phyloP scores from a whole-genome alignment of 2,797 vertebrate genomes.

The Gallirallus australis region DNA sequence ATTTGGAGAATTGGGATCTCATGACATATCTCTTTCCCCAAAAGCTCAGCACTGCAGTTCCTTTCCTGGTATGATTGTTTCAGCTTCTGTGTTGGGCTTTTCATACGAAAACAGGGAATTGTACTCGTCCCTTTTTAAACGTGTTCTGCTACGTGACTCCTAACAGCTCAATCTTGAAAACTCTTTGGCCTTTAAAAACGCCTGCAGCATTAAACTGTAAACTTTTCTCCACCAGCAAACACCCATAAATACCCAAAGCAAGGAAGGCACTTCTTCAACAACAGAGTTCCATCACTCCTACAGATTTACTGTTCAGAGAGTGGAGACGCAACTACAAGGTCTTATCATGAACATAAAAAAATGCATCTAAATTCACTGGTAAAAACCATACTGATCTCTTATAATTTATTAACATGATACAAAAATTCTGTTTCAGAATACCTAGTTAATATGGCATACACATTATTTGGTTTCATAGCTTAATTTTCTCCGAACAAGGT shows the following conservation, averaged over 20 bases:
- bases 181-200: slow-evolving; percentile 31
- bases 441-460: not conserved
- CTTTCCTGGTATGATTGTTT: slow-evolving; percentile 1
- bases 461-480: slow-evolving; percentile 34
- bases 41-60: slow-evolving; percentile 31
- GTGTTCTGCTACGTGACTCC: not conserved
- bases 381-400: slow-evolving; percentile 27
- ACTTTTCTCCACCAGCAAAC: not conserved
- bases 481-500: slow-evolving; percentile 55
- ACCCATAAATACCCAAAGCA: not conserved
- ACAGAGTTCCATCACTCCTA: not conserved
- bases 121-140: not conserved
- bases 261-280: not conserved
- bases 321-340: not conserved
- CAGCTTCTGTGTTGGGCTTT: slow-evolving; percentile 37
- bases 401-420: not conserved
- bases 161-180: slow-evolving; percentile 25
- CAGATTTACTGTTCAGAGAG: not conserved
- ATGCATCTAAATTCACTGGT: not conserved
- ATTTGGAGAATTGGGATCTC: slow-evolving; percentile 54
- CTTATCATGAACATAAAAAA: not conserved
- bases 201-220: not conserved
- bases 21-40: slow-evolving; percentile 22
- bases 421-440: slow-evolving; percentile 21
- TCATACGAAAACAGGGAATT: slow-evolving; percentile 44